These are phyloP conservation scores for Oenanthe melanoleuca DNA, from an alignment of 2,113 vertebrate species.

Conservation along the genomic window DNA sequence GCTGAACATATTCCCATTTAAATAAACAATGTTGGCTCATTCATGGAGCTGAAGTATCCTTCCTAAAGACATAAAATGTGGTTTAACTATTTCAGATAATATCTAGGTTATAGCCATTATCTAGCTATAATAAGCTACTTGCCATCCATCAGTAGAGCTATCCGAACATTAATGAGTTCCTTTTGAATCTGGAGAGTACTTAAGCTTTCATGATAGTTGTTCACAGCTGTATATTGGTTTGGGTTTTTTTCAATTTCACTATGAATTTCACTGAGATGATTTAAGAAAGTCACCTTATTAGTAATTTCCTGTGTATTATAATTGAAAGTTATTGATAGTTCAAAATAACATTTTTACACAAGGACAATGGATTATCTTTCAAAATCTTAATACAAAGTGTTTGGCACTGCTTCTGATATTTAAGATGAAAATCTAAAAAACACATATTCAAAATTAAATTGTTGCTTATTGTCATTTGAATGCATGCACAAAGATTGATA, in stretches of 20 bases:
- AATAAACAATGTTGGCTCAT: background rate
- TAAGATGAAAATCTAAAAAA: background rate
- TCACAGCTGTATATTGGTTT: conserved; percentile 37
- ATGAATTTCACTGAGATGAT: conserved; percentile 18
- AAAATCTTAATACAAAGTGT: conserved; percentile 1
- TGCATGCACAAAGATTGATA: background rate
- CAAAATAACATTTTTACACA: background rate
- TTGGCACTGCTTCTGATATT: background rate
- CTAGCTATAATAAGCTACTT: background rate
- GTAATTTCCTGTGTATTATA: conserved; percentile 16
- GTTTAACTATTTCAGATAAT: conserved; percentile 17
- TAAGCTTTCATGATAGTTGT: background rate
- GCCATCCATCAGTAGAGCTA: background rate
- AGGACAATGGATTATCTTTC: background rate
- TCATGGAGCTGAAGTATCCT: background rate
- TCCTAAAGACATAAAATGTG: conserved; percentile 1
- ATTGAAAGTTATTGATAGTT: conserved; percentile 7
- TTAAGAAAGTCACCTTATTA: background rate
- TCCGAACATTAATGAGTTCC: conserved; percentile 4
- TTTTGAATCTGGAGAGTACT: conserved; percentile 5
- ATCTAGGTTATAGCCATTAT: background rate
- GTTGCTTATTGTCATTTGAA: background rate
- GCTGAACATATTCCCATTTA: background rate
- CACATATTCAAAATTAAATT: background rate
- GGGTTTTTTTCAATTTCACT: conserved; percentile 24